Evolutionary conservation across 1,140 invertebrate species (phyloP).

Genomic region (Caenorhabditis tropicalis): DNA sequence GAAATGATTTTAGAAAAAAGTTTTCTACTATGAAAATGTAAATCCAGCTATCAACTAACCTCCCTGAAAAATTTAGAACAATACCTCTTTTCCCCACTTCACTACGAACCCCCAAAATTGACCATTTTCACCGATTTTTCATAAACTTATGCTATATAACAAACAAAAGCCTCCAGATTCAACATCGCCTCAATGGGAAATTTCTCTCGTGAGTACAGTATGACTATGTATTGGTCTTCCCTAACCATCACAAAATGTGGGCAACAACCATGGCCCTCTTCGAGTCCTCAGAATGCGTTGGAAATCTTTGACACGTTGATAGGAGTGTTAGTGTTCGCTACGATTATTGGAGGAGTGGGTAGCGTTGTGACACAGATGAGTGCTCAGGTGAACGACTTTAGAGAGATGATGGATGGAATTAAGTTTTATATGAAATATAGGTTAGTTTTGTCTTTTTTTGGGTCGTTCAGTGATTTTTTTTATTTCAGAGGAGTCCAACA

Average conservation of each 20-base stretch:
- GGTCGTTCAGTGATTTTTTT: not conserved
- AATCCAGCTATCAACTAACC: too few species aligned
- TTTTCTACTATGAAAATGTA: too few species aligned
- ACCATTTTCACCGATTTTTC: not conserved
- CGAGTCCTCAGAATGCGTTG: conserved; percentile 52
- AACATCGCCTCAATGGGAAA: conserved; percentile 34
- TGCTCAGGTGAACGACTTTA: conserved; percentile 21
- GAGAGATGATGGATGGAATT: conserved; percentile 51
- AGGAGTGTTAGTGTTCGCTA: conserved; percentile 58
- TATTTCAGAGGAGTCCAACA: conserved; percentile 41
- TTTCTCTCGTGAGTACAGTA: conserved; percentile 56
- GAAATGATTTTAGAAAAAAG: too few species aligned
- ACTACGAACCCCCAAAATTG: too few species aligned
- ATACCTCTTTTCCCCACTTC: too few species aligned
- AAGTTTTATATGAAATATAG: conserved; percentile 60
- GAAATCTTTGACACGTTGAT: conserved; percentile 59
- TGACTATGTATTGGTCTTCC: conserved; percentile 57
- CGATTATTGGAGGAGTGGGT: conserved; percentile 57
- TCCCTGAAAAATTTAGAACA: too few species aligned
- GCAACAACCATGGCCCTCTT: conserved; percentile 55
- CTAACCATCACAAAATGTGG: conserved; percentile 59
- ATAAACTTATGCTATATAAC: not conserved
- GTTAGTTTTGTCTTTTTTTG: not conserved
- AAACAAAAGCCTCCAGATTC: not conserved
- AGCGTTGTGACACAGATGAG: conserved; percentile 55